Conservation (phyloP, 1,140 invertebrate genomes). For the Lordiphosa collinella region DNA sequence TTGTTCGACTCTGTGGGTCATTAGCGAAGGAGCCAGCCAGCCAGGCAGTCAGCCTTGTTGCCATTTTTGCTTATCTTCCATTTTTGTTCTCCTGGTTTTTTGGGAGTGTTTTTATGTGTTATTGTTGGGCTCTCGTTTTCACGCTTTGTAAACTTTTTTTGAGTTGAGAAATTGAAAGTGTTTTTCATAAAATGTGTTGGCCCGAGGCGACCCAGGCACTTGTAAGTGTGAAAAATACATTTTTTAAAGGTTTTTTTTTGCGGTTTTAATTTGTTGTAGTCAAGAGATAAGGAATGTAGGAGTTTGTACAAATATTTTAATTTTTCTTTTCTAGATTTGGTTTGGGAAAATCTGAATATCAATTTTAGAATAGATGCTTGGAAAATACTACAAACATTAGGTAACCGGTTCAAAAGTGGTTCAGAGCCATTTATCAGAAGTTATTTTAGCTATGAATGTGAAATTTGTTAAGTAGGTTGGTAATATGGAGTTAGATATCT, state of each 20-base stretch:
- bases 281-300: slow-evolving; percentile 17
- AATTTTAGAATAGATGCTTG: too few relatives aligned
- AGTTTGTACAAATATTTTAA: slow-evolving; percentile 48
- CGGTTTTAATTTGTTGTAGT: slow-evolving; percentile 1
- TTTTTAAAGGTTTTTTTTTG: slow-evolving; percentile 10
- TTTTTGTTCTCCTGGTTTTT: slow-evolving; percentile 17
- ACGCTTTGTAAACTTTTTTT: slow-evolving; percentile 24
- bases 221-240: slow-evolving; percentile 9
- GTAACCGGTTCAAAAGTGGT: too few relatives aligned
- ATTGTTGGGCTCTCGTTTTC: background rate
- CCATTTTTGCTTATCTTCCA: slow-evolving; percentile 33
- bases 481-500: too few relatives aligned
- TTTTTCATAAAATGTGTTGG: slow-evolving; percentile 1
- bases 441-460: too few relatives aligned
- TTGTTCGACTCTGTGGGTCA: slow-evolving; percentile 29
- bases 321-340: too few relatives aligned
- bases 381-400: too few relatives aligned
- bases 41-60: background rate
- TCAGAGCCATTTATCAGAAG: too few relatives aligned
- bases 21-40: slow-evolving; percentile 19
- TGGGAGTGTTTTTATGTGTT: background rate
- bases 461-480: too few relatives aligned
- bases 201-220: slow-evolving; percentile 2
- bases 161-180: slow-evolving; percentile 12
- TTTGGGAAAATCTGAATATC: too few relatives aligned